Conservation (phyloP, 2,888 invertebrate species). For the Nemotelus pantherinus region DNA sequence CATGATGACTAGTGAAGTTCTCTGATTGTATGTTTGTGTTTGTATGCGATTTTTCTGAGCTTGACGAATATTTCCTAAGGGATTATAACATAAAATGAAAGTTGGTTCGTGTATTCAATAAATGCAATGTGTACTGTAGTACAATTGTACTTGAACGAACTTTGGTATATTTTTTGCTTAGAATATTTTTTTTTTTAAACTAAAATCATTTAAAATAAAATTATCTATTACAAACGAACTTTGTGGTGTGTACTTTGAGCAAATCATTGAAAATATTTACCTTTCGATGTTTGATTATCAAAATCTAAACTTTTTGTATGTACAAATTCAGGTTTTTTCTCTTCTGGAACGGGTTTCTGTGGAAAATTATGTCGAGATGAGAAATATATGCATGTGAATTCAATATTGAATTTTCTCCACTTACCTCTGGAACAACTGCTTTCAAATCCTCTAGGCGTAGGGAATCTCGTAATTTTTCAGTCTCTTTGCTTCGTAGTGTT, state of each 20-base stretch:
- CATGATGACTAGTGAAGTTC: neutral
- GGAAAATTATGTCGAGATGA: constrained; percentile 44
- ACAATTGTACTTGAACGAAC: no score
- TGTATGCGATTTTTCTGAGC: neutral
- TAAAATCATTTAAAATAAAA: no score
- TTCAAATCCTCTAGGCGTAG: constrained; percentile 57
- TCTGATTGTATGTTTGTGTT: neutral
- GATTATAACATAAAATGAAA: constrained; percentile 30
- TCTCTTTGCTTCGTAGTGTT: constrained; percentile 57
- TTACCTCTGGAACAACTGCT: constrained; percentile 56
- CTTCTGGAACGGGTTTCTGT: constrained; percentile 55
- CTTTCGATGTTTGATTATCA: constrained; percentile 55
- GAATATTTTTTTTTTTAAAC: no score
- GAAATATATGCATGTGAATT: constrained; percentile 25
- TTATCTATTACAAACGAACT: no score
- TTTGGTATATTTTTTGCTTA: no score
- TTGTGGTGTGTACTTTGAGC: neutral
- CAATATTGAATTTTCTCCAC: constrained; percentile 6
- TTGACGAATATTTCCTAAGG: constrained; percentile 16
- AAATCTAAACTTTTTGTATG: constrained; percentile 59
- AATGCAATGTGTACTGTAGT: neutral
- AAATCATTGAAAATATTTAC: constrained; percentile 50
- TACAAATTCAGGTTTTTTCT: constrained; percentile 57
- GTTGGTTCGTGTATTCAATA: constrained; percentile 29
- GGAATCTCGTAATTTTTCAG: constrained; percentile 58